These are phyloP conservation scores for Brachypodius melanocephalos DNA, from an alignment of 2,113 vertebrate genomes.

Conservation along the genomic window DNA sequence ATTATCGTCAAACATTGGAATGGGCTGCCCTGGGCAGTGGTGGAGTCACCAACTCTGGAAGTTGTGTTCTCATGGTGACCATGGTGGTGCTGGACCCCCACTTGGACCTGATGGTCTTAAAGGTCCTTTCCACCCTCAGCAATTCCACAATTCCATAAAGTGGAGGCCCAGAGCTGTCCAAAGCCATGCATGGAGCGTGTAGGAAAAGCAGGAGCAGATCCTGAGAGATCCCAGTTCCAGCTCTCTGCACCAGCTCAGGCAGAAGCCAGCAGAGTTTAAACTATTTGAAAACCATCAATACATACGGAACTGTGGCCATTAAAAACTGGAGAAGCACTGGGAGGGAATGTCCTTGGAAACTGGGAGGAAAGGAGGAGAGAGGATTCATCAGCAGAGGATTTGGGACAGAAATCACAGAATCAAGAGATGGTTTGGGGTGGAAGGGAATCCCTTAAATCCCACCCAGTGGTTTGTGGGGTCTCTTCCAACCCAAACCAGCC, in stretches of 20 bases:
- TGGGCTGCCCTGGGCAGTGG: background rate
- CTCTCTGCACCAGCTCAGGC: background rate
- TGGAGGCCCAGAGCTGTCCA: background rate
- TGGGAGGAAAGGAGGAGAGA: too few relatives aligned
- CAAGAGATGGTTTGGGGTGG: background rate
- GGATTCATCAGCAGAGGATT: background rate
- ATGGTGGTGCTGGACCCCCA: background rate
- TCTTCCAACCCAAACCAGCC: background rate
- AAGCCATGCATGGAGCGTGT: rapidly evolving
- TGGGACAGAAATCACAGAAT: background rate
- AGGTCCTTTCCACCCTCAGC: background rate
- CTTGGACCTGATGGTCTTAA: background rate
- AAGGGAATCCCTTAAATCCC: background rate
- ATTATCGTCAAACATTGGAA: background rate
- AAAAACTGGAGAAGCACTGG: background rate
- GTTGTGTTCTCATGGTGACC: background rate
- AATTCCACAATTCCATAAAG: background rate
- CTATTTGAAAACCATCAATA: background rate
- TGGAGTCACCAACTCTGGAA: background rate
- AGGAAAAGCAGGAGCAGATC: background rate
- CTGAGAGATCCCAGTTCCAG: background rate
- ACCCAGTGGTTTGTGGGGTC: background rate
- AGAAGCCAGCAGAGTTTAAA: background rate
- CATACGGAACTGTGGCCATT: background rate
- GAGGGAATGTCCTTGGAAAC: too few relatives aligned